phyloP scores from a whole-genome alignment of 2,888 invertebrate species.

The Plusia festucae region DNA sequence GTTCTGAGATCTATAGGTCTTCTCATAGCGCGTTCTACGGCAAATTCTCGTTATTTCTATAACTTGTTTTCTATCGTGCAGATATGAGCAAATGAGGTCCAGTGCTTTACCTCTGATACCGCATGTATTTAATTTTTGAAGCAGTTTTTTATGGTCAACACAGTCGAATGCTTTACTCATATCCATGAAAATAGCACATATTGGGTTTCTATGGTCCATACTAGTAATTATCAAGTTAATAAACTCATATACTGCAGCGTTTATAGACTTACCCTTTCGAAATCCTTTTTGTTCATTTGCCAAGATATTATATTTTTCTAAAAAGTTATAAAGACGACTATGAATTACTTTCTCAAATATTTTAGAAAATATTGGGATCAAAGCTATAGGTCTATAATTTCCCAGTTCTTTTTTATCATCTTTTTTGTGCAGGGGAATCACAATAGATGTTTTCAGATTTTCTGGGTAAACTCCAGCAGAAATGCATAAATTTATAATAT shows the following conservation, averaged over 20 bases:
- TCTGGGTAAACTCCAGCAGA: constrained; percentile 5
- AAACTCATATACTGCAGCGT: constrained; percentile 6
- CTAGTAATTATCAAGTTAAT: background rate
- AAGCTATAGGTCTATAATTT: constrained; percentile 2
- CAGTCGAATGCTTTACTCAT: constrained; percentile 11
- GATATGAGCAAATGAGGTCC: constrained; percentile 4
- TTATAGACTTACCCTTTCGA: constrained; percentile 9
- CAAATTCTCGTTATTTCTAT: constrained; percentile 2
- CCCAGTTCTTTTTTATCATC: background rate
- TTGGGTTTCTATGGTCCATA: constrained; percentile 6
- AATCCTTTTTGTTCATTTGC: constrained; percentile 12
- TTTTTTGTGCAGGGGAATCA: constrained; percentile 4
- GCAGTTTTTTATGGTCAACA: constrained; percentile 9
- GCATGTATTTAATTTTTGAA: constrained; percentile 5
- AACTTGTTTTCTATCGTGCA: background rate
- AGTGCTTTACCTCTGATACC: constrained; percentile 6
- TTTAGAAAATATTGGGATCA: background rate
- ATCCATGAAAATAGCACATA: constrained; percentile 10
- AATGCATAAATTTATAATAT: constrained; percentile 7
- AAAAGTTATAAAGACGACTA: background rate
- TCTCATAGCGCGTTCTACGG: background rate
- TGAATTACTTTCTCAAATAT: background rate
- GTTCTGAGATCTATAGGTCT: background rate
- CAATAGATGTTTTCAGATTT: constrained; percentile 3
- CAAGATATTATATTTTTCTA: constrained; percentile 8